Evolutionary conservation across 2,888 invertebrate species (phyloP).

Genomic region (Syrista parreyssii): DNA sequence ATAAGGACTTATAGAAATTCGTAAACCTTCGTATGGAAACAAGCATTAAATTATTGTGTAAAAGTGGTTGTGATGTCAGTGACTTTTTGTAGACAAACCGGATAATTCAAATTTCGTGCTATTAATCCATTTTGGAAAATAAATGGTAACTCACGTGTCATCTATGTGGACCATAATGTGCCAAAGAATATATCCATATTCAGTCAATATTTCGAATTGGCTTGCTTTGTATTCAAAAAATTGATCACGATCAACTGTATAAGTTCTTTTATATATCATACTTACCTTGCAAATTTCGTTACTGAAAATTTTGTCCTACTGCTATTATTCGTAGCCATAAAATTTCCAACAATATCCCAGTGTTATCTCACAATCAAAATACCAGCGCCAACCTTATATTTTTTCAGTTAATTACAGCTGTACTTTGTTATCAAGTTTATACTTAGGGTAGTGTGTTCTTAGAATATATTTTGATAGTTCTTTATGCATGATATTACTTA

Average conservation of each 20-base stretch:
- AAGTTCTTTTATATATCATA: neutral
- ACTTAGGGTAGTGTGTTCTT: neutral
- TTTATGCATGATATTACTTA: neutral
- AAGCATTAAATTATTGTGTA: neutral
- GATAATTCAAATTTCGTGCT: neutral
- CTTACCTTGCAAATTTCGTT: neutral
- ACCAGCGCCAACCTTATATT: neutral
- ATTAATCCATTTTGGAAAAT: neutral
- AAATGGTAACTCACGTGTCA: neutral
- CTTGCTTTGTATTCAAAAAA: neutral
- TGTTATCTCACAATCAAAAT: neutral
- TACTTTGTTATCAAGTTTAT: neutral
- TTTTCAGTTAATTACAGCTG: neutral
- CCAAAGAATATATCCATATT: conserved; percentile 8
- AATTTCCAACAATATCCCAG: neutral
- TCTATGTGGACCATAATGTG: conserved; percentile 11
- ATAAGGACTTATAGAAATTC: neutral
- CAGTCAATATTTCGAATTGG: neutral
- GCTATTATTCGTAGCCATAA: neutral
- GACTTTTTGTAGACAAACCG: neutral
- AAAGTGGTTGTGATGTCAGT: neutral
- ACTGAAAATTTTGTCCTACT: neutral
- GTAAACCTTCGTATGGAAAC: neutral
- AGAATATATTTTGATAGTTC: neutral
- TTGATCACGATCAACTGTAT: neutral